phyloP scores from a whole-genome alignment of 2,113 vertebrate species.

The Bubo bubo region DNA sequence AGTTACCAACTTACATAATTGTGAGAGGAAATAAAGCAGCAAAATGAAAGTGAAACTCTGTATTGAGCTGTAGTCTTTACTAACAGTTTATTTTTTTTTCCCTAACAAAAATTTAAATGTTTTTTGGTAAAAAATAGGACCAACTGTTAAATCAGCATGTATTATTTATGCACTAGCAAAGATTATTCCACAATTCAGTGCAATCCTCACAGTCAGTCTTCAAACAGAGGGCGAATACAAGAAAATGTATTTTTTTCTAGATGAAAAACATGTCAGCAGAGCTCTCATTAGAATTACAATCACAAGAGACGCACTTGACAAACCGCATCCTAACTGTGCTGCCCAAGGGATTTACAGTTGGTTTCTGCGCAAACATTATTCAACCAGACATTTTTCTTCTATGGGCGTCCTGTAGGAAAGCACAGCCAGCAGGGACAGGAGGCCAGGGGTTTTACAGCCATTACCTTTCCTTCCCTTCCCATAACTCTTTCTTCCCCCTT shows the following conservation, averaged over 20 bases:
- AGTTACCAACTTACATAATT: not conserved
- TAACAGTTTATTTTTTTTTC: not conserved
- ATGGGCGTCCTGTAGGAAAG: not conserved
- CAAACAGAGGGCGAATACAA: not conserved
- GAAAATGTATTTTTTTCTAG: not conserved
- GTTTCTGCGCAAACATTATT: not conserved
- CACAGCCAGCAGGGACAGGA: not conserved
- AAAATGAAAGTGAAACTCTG: not conserved
- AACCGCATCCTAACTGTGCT: not conserved
- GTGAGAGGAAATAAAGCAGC: not conserved
- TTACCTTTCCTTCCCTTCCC: not conserved
- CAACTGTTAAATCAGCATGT: conserved; percentile 4
- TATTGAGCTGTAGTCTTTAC: not conserved
- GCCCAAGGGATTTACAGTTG: not conserved
- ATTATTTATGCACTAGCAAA: conserved; percentile 45
- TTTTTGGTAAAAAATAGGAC: not conserved
- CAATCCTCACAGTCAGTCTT: not conserved
- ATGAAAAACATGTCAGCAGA: not conserved
- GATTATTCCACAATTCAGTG: conserved; percentile 33
- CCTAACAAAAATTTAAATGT: conserved; percentile 53
- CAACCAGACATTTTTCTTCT: not conserved
- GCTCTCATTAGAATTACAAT: not conserved
- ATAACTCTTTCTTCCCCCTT: not conserved
- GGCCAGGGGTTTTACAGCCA: not conserved
- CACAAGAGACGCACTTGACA: not conserved